Evolutionary conservation across 2,113 vertebrate species (phyloP).

Genomic region (Nannobrachium achirus): DNA sequence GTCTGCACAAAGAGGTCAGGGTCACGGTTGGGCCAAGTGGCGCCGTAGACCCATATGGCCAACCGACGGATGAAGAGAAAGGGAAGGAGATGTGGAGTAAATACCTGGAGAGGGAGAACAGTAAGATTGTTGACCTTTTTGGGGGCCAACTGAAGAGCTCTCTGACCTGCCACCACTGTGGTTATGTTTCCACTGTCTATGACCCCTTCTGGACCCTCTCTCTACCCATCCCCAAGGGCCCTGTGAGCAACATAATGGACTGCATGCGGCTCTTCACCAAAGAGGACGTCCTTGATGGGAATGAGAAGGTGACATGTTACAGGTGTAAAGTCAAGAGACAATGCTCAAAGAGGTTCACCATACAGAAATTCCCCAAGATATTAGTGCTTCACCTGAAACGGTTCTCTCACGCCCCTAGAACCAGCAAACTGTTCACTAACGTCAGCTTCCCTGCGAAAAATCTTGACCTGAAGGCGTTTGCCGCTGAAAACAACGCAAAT

Average conservation of each 20-base stretch:
- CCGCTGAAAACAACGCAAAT: constrained; percentile 85
- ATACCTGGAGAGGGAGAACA: constrained; percentile 95
- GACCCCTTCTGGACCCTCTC: constrained; percentile 99
- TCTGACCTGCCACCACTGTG: constrained; percentile 92
- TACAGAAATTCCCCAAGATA: constrained; percentile 98
- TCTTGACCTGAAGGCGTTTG: constrained; percentile 94
- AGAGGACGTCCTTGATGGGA: constrained; percentile 95
- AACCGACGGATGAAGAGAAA: constrained; percentile 94
- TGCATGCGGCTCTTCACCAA: constrained; percentile 98
- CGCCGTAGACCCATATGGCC: constrained; percentile 86
- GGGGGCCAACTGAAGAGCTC: constrained; percentile 98
- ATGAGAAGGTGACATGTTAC: constrained; percentile 95
- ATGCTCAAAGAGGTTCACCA: constrained; percentile 97
- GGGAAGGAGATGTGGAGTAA: constrained; percentile 96
- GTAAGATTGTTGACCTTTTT: constrained; percentile 93
- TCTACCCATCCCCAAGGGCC: constrained; percentile 94
- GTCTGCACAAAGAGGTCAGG: constrained; percentile 94
- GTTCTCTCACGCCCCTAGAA: constrained; percentile 94
- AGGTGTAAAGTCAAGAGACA: constrained; percentile 94
- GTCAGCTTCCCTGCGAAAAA: constrained; percentile 96
- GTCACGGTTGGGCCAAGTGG: constrained; percentile 86
- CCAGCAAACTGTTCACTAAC: constrained; percentile 96
- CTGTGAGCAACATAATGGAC: constrained; percentile 90
- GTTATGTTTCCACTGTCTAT: constrained; percentile 96
- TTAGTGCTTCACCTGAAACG: constrained; percentile 97